These are phyloP conservation scores for Typhlichthys subterraneus DNA, from an alignment of 2,797 vertebrate species.

Conservation along the genomic window DNA sequence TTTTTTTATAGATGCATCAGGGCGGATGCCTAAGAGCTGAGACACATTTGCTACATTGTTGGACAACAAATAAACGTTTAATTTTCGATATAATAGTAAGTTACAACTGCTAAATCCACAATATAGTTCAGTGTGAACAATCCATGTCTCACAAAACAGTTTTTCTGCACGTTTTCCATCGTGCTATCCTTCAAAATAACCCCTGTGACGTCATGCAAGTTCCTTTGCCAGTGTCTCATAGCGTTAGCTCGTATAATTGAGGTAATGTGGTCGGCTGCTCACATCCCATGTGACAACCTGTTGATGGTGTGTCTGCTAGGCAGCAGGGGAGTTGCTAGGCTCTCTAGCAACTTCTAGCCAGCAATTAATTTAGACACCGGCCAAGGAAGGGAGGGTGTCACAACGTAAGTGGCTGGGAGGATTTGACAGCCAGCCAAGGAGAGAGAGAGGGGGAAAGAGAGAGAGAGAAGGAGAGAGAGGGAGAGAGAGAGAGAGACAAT, in stretches of 20 bases:
- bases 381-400: slow-evolving; percentile 64
- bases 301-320: slow-evolving; percentile 66
- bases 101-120: too few relatives aligned
- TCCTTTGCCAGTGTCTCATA: slow-evolving; percentile 59
- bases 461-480: slow-evolving; percentile 6
- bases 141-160: too few relatives aligned
- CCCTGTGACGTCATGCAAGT: slow-evolving; percentile 67
- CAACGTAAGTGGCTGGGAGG: slow-evolving; percentile 58
- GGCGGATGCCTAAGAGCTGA: too few relatives aligned
- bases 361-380: slow-evolving; percentile 70
- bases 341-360: slow-evolving; percentile 51
- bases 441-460: slow-evolving; percentile 1
- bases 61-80: too few relatives aligned
- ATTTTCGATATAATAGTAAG: too few relatives aligned
- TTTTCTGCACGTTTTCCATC: neutral
- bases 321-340: slow-evolving; percentile 70
- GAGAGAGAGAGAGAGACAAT: neutral
- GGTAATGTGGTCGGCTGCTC: slow-evolving; percentile 32
- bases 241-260: slow-evolving; percentile 60
- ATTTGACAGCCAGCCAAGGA: slow-evolving; percentile 43
- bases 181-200: neutral
- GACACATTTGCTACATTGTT: too few relatives aligned
- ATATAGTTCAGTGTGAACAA: too few relatives aligned
- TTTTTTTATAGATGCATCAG: too few relatives aligned
- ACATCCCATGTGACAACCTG: slow-evolving; percentile 76